Evolutionary conservation across 1,140 invertebrate species (phyloP).

Genomic region (Pseudomyrmex gracilis): DNA sequence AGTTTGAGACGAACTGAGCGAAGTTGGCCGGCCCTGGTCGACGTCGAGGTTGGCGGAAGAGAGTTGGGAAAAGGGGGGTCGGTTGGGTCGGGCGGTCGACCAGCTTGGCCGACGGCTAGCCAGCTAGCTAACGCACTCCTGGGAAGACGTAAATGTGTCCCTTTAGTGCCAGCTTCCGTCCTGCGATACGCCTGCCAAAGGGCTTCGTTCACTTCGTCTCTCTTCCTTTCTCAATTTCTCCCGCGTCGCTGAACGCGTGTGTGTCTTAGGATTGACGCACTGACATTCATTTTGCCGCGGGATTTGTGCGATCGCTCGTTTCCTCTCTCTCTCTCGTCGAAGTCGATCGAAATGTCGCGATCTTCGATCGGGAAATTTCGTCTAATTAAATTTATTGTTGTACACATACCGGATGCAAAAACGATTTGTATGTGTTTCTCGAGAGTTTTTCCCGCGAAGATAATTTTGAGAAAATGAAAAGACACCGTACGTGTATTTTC

Average conservation of each 20-base stretch:
- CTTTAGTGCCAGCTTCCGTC: constrained; percentile 77
- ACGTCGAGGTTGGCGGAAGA: constrained; percentile 24
- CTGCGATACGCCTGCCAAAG: constrained; percentile 72
- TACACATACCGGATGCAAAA: too few species aligned
- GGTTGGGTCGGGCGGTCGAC: constrained; percentile 21
- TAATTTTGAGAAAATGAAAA: too few species aligned
- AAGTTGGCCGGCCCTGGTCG: constrained; percentile 60
- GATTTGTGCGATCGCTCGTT: constrained; percentile 17
- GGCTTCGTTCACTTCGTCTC: constrained; percentile 59
- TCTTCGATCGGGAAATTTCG: not conserved
- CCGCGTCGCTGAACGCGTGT: not conserved
- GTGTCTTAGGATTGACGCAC: constrained; percentile 26
- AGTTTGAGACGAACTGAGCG: constrained; percentile 58
- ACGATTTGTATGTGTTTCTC: too few species aligned
- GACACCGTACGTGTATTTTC: not conserved
- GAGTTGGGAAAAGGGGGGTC: constrained; percentile 30
- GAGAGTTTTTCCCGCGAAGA: too few species aligned
- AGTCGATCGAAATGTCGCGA: constrained; percentile 13
- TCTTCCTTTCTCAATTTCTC: not conserved
- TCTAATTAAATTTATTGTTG: too few species aligned
- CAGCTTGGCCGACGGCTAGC: constrained; percentile 58
- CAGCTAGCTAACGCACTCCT: constrained; percentile 76
- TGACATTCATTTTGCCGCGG: constrained; percentile 13
- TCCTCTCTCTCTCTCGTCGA: not conserved
- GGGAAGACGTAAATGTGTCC: constrained; percentile 81